Percentiles rank a stretch among this genome's conserved stretches.
These are phyloP conservation scores for Anoplophora glabripennis DNA, from an alignment of 1,140 invertebrate species.

Conservation along the genomic window DNA sequence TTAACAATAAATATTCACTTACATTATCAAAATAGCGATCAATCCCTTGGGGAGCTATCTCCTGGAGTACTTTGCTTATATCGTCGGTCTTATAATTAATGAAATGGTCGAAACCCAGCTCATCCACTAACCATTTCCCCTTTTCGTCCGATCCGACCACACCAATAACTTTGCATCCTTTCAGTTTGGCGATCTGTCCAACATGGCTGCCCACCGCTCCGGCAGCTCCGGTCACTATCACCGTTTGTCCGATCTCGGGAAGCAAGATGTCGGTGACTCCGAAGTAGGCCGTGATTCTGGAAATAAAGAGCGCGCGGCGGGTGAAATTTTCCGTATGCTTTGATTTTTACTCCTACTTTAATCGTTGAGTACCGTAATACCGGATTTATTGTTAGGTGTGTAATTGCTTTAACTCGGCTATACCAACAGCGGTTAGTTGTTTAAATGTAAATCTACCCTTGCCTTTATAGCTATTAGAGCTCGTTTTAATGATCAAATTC, in stretches of 20 bases:
- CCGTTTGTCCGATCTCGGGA: constrained; percentile 64
- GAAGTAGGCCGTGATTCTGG: constrained; percentile 63
- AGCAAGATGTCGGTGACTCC: constrained; percentile 66
- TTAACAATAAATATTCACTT: constrained; percentile 1
- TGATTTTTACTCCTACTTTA: no score
- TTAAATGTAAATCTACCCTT: no score
- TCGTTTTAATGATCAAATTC: no score
- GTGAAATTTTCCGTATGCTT: no score
- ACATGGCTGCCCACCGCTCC: constrained; percentile 70
- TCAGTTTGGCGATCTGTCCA: constrained; percentile 57
- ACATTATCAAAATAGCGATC: constrained; percentile 77
- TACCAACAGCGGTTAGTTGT: no score
- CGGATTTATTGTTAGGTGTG: no score
- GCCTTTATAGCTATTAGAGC: no score
- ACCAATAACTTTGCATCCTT: constrained; percentile 62
- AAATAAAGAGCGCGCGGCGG: neutral
- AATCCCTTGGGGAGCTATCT: constrained; percentile 64
- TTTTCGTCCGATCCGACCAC: constrained; percentile 71
- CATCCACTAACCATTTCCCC: constrained; percentile 60
- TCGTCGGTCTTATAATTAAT: constrained; percentile 70
- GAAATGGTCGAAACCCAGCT: constrained; percentile 65
- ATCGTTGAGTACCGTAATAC: no score
- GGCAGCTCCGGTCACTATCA: constrained; percentile 64
- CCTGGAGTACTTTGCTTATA: constrained; percentile 54
- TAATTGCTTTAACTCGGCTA: no score